These are phyloP conservation scores for Periparus ater DNA, from an alignment of 2,797 vertebrate species.

Conservation along the genomic window DNA sequence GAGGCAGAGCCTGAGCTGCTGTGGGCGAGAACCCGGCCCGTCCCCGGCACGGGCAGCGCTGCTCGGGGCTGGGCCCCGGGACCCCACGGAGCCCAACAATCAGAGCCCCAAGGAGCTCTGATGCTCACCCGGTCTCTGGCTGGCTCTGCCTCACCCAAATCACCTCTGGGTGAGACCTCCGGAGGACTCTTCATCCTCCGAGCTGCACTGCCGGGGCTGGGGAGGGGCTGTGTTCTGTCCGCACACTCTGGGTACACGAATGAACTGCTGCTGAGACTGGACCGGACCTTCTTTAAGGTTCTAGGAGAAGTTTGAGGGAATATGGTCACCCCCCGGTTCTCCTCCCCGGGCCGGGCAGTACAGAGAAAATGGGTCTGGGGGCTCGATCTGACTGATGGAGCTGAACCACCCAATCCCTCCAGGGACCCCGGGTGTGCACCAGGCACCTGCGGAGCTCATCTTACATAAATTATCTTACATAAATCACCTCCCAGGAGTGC, in stretches of 20 bases:
- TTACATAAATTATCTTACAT: too few species aligned
- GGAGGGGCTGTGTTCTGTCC: neutral
- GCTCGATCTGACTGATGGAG: neutral
- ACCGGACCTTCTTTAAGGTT: accelerated
- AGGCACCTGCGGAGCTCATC: neutral
- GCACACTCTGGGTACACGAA: accelerated
- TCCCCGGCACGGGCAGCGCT: neutral
- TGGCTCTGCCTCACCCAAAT: neutral
- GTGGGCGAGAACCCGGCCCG: neutral
- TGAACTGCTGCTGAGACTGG: neutral
- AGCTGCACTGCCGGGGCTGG: neutral
- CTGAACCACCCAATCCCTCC: neutral
- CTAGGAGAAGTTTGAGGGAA: neutral
- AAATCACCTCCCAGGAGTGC: accelerated
- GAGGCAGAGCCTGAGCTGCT: neutral
- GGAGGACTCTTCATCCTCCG: neutral
- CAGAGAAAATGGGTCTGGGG: too few species aligned
- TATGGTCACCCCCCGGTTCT: neutral
- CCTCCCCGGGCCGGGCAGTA: accelerated
- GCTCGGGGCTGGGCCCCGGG: neutral
- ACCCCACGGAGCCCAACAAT: accelerated
- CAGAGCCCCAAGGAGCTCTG: neutral
- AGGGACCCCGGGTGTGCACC: neutral
- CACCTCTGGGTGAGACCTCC: neutral
- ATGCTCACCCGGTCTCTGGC: neutral